Evolutionary conservation across 1,140 invertebrate species (phyloP).

Genomic region (Theocolax elegans): DNA sequence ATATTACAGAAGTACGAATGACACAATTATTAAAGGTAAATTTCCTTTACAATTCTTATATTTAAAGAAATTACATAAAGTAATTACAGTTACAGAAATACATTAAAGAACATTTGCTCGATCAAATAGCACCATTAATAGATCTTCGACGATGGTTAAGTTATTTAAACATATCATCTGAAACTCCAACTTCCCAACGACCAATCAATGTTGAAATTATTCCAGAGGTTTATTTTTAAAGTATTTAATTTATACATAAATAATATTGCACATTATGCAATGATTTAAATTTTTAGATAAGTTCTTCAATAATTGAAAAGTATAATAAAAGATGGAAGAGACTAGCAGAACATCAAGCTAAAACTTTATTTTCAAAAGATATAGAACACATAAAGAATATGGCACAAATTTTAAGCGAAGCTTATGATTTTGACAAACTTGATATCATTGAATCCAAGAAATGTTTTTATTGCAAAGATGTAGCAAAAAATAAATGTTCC

Average conservation of each 20-base stretch:
- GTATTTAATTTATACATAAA: neutral
- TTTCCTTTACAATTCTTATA: neutral
- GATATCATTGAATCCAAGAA: conserved; percentile 56
- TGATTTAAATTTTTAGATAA: conserved; percentile 60
- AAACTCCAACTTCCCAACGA: conserved; percentile 51
- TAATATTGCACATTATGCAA: neutral
- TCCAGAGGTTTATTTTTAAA: conserved; percentile 59
- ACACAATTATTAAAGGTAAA: conserved; percentile 72
- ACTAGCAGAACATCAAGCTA: conserved; percentile 69
- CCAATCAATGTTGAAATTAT: conserved; percentile 71
- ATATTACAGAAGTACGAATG: conserved; percentile 75
- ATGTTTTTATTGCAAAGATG: conserved; percentile 62
- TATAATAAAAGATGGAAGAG: conserved; percentile 69
- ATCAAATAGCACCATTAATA: conserved; percentile 79
- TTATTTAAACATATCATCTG: conserved; percentile 61
- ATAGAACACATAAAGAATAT: conserved; percentile 65
- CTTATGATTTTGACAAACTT: conserved; percentile 66
- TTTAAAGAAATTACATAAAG: conserved; percentile 16
- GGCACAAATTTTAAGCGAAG: conserved; percentile 65
- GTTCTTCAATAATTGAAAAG: conserved; percentile 63
- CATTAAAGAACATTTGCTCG: conserved; percentile 74
- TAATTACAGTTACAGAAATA: conserved; percentile 69
- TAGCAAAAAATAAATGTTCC: conserved; percentile 65
- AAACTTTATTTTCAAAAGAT: conserved; percentile 67
- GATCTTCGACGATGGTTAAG: conserved; percentile 79